Conservation (phyloP, 2,888 invertebrate species). For the Neoaliturus tenellus region DNA sequence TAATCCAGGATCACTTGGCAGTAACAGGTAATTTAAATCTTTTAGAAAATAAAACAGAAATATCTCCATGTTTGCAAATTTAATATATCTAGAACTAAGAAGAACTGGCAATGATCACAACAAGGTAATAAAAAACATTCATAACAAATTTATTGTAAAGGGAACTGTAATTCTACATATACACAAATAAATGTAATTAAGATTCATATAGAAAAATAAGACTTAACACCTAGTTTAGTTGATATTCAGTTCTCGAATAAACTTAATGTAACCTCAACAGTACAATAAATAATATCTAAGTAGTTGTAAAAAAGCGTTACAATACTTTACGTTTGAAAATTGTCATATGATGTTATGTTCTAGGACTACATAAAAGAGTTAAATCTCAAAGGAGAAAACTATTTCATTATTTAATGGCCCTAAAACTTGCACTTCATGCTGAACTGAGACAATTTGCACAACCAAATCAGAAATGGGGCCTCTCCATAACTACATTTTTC, state of each 20-base stretch:
- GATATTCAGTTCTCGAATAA: background rate
- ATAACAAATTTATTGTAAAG: constrained; percentile 12
- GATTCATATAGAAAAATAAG: constrained; percentile 6
- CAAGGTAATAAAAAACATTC: background rate
- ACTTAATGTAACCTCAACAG: background rate
- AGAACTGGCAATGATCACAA: too few species aligned
- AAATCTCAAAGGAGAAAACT: background rate
- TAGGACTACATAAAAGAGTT: background rate
- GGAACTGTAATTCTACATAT: constrained; percentile 39
- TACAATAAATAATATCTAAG: background rate
- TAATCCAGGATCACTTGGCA: too few species aligned
- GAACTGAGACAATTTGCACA: background rate
- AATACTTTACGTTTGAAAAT: background rate
- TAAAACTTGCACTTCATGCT: background rate
- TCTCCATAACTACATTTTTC: background rate
- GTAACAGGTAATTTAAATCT: too few species aligned
- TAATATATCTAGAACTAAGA: too few species aligned
- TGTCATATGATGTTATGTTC: background rate
- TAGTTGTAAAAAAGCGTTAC: background rate
- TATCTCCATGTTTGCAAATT: too few species aligned
- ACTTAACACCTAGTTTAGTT: background rate
- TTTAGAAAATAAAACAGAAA: too few species aligned
- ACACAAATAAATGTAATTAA: constrained; percentile 25
- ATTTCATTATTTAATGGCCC: background rate
- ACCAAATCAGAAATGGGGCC: background rate